Evolutionary conservation across 2,113 vertebrate genomes (phyloP).

Genomic region (Nothocercus nigrocapillus): DNA sequence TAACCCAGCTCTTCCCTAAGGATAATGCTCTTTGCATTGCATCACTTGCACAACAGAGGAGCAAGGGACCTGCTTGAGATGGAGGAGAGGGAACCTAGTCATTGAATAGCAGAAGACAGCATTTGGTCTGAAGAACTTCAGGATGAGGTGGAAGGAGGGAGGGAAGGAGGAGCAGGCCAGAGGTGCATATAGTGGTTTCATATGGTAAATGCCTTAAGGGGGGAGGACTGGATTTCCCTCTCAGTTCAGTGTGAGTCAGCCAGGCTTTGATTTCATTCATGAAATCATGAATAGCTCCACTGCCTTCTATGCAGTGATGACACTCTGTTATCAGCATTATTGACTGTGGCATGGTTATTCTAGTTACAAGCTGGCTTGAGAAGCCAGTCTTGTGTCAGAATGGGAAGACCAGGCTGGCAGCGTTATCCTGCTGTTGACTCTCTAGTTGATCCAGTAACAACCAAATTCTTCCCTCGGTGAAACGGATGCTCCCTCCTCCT

Average conservation of each 20-base stretch:
- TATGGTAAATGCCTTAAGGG: background rate
- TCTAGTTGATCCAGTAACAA: background rate
- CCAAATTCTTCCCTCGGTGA: rapidly evolving
- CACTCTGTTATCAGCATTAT: background rate
- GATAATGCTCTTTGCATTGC: rapidly evolving
- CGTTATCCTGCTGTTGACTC: background rate
- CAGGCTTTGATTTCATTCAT: background rate
- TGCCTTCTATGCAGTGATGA: background rate
- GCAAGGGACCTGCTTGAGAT: background rate
- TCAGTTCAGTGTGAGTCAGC: background rate
- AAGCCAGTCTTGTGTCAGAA: background rate
- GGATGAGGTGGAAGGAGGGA: background rate
- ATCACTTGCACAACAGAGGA: rapidly evolving
- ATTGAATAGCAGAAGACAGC: background rate
- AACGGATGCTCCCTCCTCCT: background rate
- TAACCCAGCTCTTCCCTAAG: background rate
- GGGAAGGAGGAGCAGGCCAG: background rate
- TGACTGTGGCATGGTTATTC: background rate
- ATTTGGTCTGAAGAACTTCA: background rate
- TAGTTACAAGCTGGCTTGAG: background rate
- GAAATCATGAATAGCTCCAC: background rate
- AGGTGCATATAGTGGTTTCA: background rate
- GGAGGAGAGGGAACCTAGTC: rapidly evolving
- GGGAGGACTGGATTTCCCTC: background rate
- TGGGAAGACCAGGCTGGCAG: background rate